Evolutionary conservation across 2,888 invertebrate genomes (phyloP).

Genomic region (Melitaea athalia): DNA sequence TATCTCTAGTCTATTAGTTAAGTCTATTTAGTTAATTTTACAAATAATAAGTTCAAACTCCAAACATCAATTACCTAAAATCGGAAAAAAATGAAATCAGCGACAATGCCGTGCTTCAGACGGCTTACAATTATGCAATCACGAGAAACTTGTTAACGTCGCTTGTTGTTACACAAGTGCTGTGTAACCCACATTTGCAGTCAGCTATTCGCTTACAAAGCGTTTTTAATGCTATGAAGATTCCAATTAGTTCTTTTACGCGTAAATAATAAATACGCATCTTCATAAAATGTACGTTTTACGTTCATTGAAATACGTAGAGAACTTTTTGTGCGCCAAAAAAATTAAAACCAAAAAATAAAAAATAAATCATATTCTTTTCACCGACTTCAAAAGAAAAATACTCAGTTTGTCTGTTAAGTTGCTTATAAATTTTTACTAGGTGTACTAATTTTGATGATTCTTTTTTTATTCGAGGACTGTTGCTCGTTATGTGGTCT

Average conservation of each 20-base stretch:
- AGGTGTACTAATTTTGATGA: too few species aligned
- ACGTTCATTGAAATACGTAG: too few species aligned
- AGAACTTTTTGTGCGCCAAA: too few species aligned
- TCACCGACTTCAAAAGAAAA: too few species aligned
- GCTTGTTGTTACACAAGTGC: conserved; percentile 23
- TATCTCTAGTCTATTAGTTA: too few species aligned
- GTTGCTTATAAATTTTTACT: too few species aligned
- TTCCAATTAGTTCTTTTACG: neutral
- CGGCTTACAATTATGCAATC: conserved; percentile 35
- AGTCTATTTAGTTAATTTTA: neutral
- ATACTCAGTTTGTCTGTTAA: too few species aligned
- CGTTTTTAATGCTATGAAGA: conserved; percentile 1
- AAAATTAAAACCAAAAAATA: too few species aligned
- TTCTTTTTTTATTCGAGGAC: too few species aligned
- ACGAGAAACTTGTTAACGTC: conserved; percentile 34
- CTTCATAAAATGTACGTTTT: neutral
- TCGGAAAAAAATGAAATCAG: conserved; percentile 24
- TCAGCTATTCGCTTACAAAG: conserved; percentile 15
- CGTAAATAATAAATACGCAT: neutral
- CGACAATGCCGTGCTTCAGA: conserved; percentile 32
- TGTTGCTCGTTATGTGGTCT: too few species aligned
- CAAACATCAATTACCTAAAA: conserved; percentile 3
- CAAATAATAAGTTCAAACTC: neutral
- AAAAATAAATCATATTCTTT: too few species aligned
- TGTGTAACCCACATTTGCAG: conserved; percentile 30